Evolutionary conservation across 1,140 invertebrate species (phyloP), one percentile per base, ranked within the genome.

Genomic region (Daktulosphaira vitifoliae): DNA sequence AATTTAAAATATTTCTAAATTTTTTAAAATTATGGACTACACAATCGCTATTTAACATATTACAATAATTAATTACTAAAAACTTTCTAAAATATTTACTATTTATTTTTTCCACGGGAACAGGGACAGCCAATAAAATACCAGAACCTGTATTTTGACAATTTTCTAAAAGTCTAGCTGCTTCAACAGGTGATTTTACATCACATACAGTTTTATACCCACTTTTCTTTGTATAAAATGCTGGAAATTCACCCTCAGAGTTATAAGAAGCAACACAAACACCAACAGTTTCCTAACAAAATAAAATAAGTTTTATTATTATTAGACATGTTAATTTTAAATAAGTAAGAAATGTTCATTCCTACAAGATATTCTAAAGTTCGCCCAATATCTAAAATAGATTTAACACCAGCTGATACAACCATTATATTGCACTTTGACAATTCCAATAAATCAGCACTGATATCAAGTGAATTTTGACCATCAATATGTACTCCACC

Each of bases 321-420:
- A 23, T 33, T 33, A 11, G 5, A 33, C 16, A 39, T 8, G 5
- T 59, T 5, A 6, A 33, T n/a, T 16, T 5, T 53, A 7, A 25
- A 53, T 53, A 26, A n/a, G n/a, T n/a, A n/a, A 5, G 7, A 5
- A 18, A 16, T 53, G n/a, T 22, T 33, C 11, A 50, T 42, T 72
- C 72, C 79, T 78, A 88, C 91, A 78, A 99, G 77, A 73, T 87
- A 96, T 75, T 99, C 96, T 26, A 99, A 78, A 1, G 96, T 98
- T 71, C 87, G 86, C 1, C 82, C 84, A 71, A 99, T 94, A 74
- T 99, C 96, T 26, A 99, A 78, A 71, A 99, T 98, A 37, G 94
- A 96, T 79, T 99, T 99, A 38, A 96, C 83, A 15, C 96, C 96
- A 71, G 93, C 90, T 68, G 90, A 97, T 1, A 99, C 84, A 11